Conservation (phyloP, 2,113 vertebrate genomes). For the Odontesthes bonariensis region DNA sequence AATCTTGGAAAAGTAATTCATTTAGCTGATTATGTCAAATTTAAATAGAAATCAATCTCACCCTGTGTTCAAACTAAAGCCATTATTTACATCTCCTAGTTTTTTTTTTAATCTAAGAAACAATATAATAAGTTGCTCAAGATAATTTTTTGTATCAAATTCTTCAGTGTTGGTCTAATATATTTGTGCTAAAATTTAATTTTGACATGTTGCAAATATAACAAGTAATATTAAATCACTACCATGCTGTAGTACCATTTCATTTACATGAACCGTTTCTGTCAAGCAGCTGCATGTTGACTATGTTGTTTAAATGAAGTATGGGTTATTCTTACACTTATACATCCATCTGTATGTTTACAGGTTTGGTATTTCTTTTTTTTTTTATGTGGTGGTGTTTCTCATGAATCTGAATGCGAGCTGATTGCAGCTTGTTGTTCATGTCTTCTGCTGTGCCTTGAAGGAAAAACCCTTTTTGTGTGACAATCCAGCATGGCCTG, state of each 20-base stretch:
- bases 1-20: not conserved
- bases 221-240: constrained; percentile 12
- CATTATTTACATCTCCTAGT: not conserved
- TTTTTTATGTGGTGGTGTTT: constrained; percentile 33
- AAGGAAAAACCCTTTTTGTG: constrained; percentile 66
- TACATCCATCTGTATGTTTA: constrained; percentile 37
- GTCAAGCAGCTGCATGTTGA: constrained; percentile 45
- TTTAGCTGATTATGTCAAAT: too few species aligned
- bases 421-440: constrained; percentile 49
- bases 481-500: constrained; percentile 86
- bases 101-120: not conserved
- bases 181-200: constrained; percentile 3
- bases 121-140: not conserved
- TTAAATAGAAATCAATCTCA: not conserved
- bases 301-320: constrained; percentile 34
- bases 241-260: constrained; percentile 19
- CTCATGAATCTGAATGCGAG: constrained; percentile 74
- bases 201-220: constrained; percentile 23
- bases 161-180: constrained; percentile 17
- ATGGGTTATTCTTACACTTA: constrained; percentile 21
- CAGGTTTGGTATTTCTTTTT: constrained; percentile 32
- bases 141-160: constrained; percentile 3
- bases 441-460: constrained; percentile 84
- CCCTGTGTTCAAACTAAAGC: not conserved
- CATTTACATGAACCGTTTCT: constrained; percentile 11